These are phyloP conservation scores for Litoditis marina DNA, from an alignment of 2,888 invertebrate species.

Conservation along the genomic window DNA sequence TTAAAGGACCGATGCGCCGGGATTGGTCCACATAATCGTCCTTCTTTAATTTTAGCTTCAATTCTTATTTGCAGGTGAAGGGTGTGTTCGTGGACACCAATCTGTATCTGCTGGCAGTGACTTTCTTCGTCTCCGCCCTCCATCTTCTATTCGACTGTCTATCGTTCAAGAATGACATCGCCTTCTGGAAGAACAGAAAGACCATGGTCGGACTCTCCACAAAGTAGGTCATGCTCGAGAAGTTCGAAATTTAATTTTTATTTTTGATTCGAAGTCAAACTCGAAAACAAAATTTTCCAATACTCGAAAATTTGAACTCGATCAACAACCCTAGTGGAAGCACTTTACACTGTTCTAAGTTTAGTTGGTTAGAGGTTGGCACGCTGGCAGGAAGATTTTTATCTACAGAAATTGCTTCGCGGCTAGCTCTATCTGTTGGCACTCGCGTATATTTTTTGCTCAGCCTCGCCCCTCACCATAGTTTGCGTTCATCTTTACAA, in stretches of 20 bases:
- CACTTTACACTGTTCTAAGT: too few species aligned
- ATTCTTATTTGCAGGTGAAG: slow-evolving; percentile 33
- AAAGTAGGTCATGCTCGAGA: slow-evolving; percentile 33
- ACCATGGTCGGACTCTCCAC: slow-evolving; percentile 83
- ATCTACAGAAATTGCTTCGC: too few species aligned
- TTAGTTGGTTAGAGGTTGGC: too few species aligned
- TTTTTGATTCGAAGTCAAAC: too few species aligned
- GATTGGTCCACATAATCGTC: too few species aligned
- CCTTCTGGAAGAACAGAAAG: slow-evolving; percentile 82
- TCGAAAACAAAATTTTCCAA: too few species aligned
- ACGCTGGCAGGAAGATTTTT: not conserved
- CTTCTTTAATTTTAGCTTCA: not conserved
- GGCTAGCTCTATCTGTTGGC: too few species aligned
- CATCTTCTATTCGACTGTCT: slow-evolving; percentile 95
- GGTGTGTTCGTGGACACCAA: slow-evolving; percentile 94
- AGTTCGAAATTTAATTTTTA: too few species aligned
- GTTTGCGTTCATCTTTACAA: too few species aligned
- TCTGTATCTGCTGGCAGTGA: slow-evolving; percentile 82
- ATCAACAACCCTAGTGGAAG: too few species aligned
- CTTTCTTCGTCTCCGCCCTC: slow-evolving; percentile 83
- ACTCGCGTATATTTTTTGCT: not conserved
- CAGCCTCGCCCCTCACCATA: not conserved
- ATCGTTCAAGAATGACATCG: slow-evolving; percentile 93
- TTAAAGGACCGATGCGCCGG: too few species aligned
- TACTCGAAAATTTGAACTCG: too few species aligned